A percentile compares a stretch with the other conserved stretches of the same genome.
Evolutionary conservation across 2,797 vertebrate species (phyloP).

Genomic region (Morus bassanus): DNA sequence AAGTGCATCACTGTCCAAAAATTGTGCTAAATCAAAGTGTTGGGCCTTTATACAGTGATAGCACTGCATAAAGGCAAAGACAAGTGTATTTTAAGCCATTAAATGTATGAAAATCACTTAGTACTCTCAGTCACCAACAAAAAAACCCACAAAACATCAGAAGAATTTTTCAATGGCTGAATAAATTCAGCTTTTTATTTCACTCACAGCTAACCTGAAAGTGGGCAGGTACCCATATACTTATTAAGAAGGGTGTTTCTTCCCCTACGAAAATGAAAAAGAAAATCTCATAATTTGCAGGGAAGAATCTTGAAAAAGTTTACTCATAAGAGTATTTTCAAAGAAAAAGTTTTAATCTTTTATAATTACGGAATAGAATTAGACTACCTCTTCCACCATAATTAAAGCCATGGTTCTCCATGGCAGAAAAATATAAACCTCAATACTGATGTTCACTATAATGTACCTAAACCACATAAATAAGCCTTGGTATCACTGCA

Average conservation of each 20-base stretch:
- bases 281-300: not conserved
- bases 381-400: not conserved
- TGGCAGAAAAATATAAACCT: not conserved
- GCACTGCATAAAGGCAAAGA: not conserved
- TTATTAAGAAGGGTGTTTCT: not conserved
- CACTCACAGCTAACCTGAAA: not conserved
- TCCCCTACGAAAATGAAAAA: not conserved
- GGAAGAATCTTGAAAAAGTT: not conserved
- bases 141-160: not conserved
- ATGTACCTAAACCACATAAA: not conserved
- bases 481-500: not conserved
- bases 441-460: not conserved
- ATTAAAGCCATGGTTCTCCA: not conserved
- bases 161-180: not conserved
- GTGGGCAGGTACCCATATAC: not conserved
- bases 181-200: not conserved
- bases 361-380: not conserved
- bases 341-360: not conserved
- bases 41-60: not conserved
- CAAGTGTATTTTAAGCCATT: not conserved
- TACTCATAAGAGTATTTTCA: not conserved
- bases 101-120: constrained; percentile 11
- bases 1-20: not conserved
- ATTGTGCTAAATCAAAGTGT: not conserved
- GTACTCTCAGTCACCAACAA: not conserved